A percentile compares a stretch with the other conserved stretches of the same genome.
phyloP scores from a whole-genome alignment of 2,888 invertebrate species.

The Conus canariensis region DNA sequence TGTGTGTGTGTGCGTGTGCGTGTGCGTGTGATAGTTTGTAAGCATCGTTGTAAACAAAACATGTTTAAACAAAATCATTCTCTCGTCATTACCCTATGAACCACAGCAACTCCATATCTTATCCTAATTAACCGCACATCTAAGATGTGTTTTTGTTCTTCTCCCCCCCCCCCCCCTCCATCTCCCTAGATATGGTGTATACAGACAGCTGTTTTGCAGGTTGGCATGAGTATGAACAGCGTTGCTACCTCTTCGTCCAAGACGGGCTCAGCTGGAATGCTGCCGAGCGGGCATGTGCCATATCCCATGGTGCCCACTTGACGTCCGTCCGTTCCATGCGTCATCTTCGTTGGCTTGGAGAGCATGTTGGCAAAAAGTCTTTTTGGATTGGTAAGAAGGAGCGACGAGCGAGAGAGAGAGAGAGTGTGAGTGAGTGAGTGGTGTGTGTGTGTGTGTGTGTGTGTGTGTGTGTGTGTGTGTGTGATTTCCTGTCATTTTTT shows the following conservation, averaged over 20 bases:
- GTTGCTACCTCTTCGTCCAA: conserved; percentile 72
- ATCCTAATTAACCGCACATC: too few relatives aligned
- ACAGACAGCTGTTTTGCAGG: conserved; percentile 56
- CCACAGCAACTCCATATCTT: too few relatives aligned
- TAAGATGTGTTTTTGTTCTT: too few relatives aligned
- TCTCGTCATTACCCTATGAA: too few relatives aligned
- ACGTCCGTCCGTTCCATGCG: conserved; percentile 69
- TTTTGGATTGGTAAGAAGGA: conserved; percentile 76
- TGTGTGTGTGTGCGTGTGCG: too few relatives aligned
- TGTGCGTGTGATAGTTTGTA: too few relatives aligned
- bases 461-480: background rate
- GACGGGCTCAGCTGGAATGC: conserved; percentile 73
- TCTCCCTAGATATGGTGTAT: too few relatives aligned
- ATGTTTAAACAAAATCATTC: too few relatives aligned
- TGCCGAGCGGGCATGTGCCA: conserved; percentile 69
- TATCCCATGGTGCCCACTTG: conserved; percentile 67
- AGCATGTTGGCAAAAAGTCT: conserved; percentile 65
- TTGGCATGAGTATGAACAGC: conserved; percentile 69
- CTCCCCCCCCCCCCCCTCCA: too few relatives aligned
- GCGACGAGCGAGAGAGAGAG: background rate
- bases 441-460: background rate
- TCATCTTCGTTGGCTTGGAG: conserved; percentile 70
- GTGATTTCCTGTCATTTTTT: too few relatives aligned
- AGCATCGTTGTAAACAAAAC: too few relatives aligned
- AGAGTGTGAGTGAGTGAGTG: background rate